Conservation (phyloP, 2,797 vertebrate species). For the Jordanella pulchra region DNA sequence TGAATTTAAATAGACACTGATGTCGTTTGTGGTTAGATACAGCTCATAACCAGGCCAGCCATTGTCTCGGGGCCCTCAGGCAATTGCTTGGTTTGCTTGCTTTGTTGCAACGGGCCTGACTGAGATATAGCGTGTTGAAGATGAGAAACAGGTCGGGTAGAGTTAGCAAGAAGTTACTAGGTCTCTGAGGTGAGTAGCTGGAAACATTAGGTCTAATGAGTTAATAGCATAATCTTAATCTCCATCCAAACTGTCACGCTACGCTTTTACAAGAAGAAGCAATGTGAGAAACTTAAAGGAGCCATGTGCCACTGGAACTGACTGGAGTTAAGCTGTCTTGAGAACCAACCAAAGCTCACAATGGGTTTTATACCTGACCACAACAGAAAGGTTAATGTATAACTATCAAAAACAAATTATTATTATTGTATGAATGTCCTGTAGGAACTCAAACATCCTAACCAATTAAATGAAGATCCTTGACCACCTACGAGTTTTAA, state of each 20-base stretch:
- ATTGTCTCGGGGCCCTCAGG: too few relatives aligned
- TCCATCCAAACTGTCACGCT: constrained; percentile 15
- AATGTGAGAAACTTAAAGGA: background rate
- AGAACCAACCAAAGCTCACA: background rate
- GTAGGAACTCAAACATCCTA: background rate
- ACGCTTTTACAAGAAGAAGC: constrained; percentile 6
- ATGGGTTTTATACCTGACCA: background rate
- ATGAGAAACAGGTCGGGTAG: background rate
- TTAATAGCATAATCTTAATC: constrained; percentile 15
- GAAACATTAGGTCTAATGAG: constrained; percentile 13
- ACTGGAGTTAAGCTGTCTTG: background rate
- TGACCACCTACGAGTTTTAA: too few relatives aligned
- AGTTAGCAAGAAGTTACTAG: constrained; percentile 4
- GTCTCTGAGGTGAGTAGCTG: constrained; percentile 15
- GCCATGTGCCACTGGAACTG: background rate
- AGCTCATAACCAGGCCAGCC: too few relatives aligned
- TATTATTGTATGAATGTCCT: background rate
- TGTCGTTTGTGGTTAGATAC: too few relatives aligned
- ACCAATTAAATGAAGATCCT: background rate
- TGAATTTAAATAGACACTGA: too few relatives aligned
- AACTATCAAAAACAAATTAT: background rate
- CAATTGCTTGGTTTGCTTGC: too few relatives aligned
- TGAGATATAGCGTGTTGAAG: background rate
- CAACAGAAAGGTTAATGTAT: background rate
- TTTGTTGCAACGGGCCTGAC: background rate